Percentiles rank a stretch among this genome's conserved stretches.
phyloP scores from a whole-genome alignment of 2,888 invertebrate genomes.

The Octodonta nipae region DNA sequence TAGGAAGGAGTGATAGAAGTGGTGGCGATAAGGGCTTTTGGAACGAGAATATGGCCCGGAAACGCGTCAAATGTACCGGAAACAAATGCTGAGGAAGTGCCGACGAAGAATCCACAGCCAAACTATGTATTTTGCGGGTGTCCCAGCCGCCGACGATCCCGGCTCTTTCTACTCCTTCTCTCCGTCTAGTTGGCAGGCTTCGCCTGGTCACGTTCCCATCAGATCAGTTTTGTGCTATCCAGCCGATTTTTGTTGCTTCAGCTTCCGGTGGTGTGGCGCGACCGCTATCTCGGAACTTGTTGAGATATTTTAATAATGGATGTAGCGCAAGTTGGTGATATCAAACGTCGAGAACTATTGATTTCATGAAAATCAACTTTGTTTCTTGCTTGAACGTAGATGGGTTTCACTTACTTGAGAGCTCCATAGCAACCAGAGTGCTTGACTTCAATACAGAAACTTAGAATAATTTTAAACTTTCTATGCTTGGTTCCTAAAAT shows the following conservation, averaged over 20 bases:
- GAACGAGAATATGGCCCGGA: constrained; percentile 35
- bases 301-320: constrained; percentile 2
- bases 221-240: not conserved
- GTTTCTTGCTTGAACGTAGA: too few relatives aligned
- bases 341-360: too few relatives aligned
- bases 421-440: too few relatives aligned
- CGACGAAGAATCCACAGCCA: not conserved
- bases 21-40: constrained; percentile 29
- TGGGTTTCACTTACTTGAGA: too few relatives aligned
- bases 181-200: too few relatives aligned
- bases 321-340: too few relatives aligned
- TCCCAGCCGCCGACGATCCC: too few relatives aligned
- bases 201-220: constrained; percentile 1
- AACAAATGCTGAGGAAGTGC: constrained; percentile 33
- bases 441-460: too few relatives aligned
- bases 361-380: too few relatives aligned
- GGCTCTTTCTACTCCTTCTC: too few relatives aligned
- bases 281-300: not conserved
- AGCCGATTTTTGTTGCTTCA: not conserved
- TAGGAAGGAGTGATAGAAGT: constrained; percentile 6
- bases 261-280: not conserved
- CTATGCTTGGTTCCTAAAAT: too few relatives aligned
- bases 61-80: constrained; percentile 36
- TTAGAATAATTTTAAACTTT: too few relatives aligned
- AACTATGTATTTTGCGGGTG: constrained; percentile 2